Conservation (phyloP, 1,140 invertebrate genomes). For the Ostrea denselamellosa region DNA sequence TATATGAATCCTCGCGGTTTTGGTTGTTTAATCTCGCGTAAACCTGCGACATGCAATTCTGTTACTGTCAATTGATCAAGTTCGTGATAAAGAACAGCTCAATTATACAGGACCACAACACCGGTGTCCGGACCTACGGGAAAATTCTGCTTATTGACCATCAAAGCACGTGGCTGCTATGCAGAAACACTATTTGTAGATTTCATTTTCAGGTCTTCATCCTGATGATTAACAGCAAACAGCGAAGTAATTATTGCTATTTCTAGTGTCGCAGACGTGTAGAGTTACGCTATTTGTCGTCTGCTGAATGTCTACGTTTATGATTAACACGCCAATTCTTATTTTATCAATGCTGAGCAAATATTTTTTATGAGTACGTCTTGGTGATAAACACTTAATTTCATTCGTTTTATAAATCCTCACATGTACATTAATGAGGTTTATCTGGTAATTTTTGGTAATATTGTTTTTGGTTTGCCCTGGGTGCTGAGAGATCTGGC, state of each 20-base stretch:
- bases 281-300: background rate
- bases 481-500: too few relatives aligned
- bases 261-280: background rate
- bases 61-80: conserved; percentile 18
- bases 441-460: too few relatives aligned
- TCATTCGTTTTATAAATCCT: too few relatives aligned
- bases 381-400: background rate
- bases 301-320: background rate
- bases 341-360: background rate
- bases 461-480: too few relatives aligned
- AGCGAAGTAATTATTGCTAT: background rate
- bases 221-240: background rate
- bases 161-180: background rate
- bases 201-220: background rate
- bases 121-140: background rate
- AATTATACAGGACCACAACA: background rate
- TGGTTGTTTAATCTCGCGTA: background rate
- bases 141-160: conserved; percentile 15
- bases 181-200: background rate
- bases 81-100: background rate
- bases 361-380: background rate
- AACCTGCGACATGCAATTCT: background rate
- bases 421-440: too few relatives aligned
- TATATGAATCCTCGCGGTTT: background rate
- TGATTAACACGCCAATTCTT: background rate